These are phyloP conservation scores for Pangasianodon gigas DNA, from an alignment of 2,113 vertebrate species.

Conservation along the genomic window DNA sequence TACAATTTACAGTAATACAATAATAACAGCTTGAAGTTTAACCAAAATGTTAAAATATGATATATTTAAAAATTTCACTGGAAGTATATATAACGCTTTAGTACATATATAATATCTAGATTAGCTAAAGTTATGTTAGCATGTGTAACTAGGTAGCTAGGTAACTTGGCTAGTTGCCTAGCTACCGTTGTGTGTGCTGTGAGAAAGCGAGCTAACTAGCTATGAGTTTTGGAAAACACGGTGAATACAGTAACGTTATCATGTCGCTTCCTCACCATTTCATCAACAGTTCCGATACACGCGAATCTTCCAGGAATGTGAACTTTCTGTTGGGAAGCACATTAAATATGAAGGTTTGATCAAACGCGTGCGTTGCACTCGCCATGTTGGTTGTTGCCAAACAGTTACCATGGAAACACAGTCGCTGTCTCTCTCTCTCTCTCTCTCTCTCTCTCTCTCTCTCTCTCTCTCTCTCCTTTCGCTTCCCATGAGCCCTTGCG, in stretches of 20 bases:
- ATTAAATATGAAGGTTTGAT: conserved; percentile 44
- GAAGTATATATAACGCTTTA: too few species aligned
- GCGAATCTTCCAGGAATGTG: conserved; percentile 30
- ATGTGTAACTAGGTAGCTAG: neutral
- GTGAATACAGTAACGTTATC: neutral
- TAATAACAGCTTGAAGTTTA: neutral
- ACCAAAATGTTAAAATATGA: neutral
- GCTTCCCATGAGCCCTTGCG: conserved; percentile 1
- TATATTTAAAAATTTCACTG: too few species aligned
- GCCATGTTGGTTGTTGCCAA: conserved; percentile 48
- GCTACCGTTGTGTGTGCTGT: neutral
- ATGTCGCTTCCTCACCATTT: conserved; percentile 48
- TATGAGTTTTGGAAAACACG: neutral
- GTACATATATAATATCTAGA: neutral
- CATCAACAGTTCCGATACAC: conserved; percentile 37
- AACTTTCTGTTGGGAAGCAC: conserved; percentile 45
- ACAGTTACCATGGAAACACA: conserved; percentile 42
- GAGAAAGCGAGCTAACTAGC: neutral
- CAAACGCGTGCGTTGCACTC: conserved; percentile 24
- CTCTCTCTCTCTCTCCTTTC: too few species aligned
- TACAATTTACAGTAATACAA: neutral
- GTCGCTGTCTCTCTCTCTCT: too few species aligned
- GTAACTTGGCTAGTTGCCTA: neutral
- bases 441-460: too few species aligned
- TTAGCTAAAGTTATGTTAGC: neutral